phyloP scores from a whole-genome alignment of 2,888 invertebrate species.

The Lypha dubia region DNA sequence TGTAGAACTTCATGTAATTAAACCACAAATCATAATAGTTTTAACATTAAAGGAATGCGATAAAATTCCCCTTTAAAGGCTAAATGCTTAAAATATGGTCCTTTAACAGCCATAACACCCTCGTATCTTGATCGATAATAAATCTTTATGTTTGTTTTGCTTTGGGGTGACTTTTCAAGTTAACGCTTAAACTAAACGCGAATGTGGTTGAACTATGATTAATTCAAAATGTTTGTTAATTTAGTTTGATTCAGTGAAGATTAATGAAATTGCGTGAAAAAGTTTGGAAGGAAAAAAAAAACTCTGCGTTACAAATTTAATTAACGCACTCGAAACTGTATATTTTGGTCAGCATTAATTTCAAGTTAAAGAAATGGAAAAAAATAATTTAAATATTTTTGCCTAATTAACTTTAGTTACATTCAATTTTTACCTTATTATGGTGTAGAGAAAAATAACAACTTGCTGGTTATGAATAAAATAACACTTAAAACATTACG shows the following conservation, averaged over 20 bases:
- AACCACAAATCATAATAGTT: not conserved
- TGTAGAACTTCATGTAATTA: not conserved
- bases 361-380: too few relatives aligned
- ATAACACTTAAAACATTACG: too few relatives aligned
- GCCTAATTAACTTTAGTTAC: too few relatives aligned
- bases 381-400: too few relatives aligned
- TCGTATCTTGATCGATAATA: not conserved
- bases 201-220: not conserved
- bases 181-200: not conserved
- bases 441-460: too few relatives aligned
- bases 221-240: not conserved
- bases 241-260: not conserved
- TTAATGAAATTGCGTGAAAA: not conserved
- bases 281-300: too few relatives aligned
- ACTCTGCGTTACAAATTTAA: too few relatives aligned
- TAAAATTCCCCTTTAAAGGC: not conserved
- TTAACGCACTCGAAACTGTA: too few relatives aligned
- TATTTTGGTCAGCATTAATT: too few relatives aligned
- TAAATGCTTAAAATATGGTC: not conserved
- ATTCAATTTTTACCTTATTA: too few relatives aligned
- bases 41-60: not conserved
- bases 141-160: not conserved
- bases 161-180: not conserved
- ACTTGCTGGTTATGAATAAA: too few relatives aligned
- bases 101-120: not conserved